Base-by-base conservation (phyloP, 2,888 invertebrate species). In the Drosophila putrida region DNA sequence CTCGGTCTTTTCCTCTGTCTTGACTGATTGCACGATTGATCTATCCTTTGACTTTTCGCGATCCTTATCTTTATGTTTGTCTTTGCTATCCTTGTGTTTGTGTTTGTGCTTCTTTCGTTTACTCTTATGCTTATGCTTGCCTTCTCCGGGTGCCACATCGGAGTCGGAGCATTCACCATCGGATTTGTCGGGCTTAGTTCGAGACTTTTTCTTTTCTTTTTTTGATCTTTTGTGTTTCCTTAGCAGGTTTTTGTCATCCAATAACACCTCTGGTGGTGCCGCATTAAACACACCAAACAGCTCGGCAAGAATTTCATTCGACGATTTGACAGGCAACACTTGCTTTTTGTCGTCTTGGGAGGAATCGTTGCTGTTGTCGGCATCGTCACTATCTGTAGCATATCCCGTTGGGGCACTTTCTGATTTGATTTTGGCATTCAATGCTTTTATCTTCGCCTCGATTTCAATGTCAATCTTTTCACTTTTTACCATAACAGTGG, bases 271-370 rank as follows among this genome's bases (percentile, higher is more conserved):
- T 10, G 94, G 96, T 11, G 96, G 96, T 75, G 94, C 95, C 2
- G 96, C 96, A 92, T 96, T 96, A 33, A 91, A 91, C 0, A 92
- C 92, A 83, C 96, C 94, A 88, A 97, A 97, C 0, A 97, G 93
- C 92, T 97, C 97, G 0, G 96, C 95, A 20, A 97, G 93, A 84
- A 97, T 97, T 92, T 97, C 96, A 79, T 92, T 92, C 0, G 93
- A 93, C 0, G 92, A 90, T 51, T 93, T 93, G 0, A 91, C 84
- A 0, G 92, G 92, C 6, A 75, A 80, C n/a, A 93, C 88, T 20
- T 71, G 75, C 57, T 91, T 92, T 57, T 92, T 92, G 36, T 91
- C 90, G 4, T 91, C 85, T 13, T 49, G 50, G 0, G 73, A 53
- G 2, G 71, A 71, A 27, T 70, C 67, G 27, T 70, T 66, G 47